Percentiles rank a stretch among this genome's conserved stretches.
Conservation (phyloP, 2,797 vertebrate genomes). For the Sebastiscus albofasciatus region DNA sequence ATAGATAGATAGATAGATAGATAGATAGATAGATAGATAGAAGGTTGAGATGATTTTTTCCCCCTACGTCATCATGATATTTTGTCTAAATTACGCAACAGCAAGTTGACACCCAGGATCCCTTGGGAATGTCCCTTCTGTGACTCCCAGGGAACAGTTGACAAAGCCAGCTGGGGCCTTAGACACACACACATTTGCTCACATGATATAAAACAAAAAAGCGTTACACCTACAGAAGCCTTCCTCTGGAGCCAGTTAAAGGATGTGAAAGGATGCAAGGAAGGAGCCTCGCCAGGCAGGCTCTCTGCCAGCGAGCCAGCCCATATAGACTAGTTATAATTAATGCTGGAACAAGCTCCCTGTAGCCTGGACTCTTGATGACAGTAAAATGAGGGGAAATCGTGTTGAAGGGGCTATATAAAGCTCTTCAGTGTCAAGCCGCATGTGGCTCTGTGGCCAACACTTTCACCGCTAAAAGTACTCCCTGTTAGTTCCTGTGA, state of each 20-base stretch:
- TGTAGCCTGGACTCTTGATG: slow-evolving; percentile 54
- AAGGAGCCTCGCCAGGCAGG: slow-evolving; percentile 10
- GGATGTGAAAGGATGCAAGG: slow-evolving; percentile 7
- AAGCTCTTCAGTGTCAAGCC: slow-evolving; percentile 64
- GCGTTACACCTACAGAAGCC: slow-evolving; percentile 1
- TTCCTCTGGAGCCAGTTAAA: slow-evolving; percentile 14
- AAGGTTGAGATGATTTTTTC: neutral
- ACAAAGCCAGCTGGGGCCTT: slow-evolving; percentile 72
- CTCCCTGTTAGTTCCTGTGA: slow-evolving; percentile 36
- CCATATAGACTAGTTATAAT: slow-evolving; percentile 59
- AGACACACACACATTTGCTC: slow-evolving; percentile 44
- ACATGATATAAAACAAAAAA: slow-evolving; percentile 48
- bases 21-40: neutral
- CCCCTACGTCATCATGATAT: neutral
- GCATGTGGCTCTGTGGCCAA: slow-evolving; percentile 41
- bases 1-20: slow-evolving; percentile 7
- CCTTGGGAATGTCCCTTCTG: slow-evolving; percentile 66
- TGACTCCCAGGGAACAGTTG: slow-evolving; percentile 53
- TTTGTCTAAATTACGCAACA: slow-evolving; percentile 57
- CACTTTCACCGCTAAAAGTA: slow-evolving; percentile 24
- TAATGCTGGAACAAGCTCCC: slow-evolving; percentile 58
- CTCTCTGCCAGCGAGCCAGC: slow-evolving; percentile 39
- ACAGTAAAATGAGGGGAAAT: slow-evolving; percentile 63
- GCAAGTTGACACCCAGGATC: slow-evolving; percentile 51
- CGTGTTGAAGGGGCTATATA: slow-evolving; percentile 68